Evolutionary conservation across 2,888 invertebrate genomes (phyloP).

Genomic region (Sturmia bella): DNA sequence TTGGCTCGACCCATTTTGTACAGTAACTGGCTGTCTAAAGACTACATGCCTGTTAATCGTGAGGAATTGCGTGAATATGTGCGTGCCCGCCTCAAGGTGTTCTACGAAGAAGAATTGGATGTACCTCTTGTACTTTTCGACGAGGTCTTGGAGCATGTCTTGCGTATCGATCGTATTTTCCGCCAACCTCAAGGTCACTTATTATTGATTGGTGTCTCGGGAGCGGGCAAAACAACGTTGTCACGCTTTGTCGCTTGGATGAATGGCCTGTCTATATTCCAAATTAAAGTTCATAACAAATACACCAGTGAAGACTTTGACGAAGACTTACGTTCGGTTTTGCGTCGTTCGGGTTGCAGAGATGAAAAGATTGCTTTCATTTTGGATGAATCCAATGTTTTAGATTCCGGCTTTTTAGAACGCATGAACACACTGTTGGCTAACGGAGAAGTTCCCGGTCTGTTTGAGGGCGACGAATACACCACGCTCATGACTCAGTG

Average conservation of each 20-base stretch:
- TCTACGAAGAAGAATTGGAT: constrained; percentile 99
- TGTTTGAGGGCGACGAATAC: constrained; percentile 98
- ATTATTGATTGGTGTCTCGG: constrained; percentile 98
- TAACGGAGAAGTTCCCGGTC: constrained; percentile 97
- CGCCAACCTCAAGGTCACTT: constrained; percentile 99
- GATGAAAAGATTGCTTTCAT: constrained; percentile 99
- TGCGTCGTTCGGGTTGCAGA: constrained; percentile 93
- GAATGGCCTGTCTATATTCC: constrained; percentile 99
- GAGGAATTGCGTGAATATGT: constrained; percentile 98
- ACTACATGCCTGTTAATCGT: constrained; percentile 97
- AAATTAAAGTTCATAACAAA: constrained; percentile 99
- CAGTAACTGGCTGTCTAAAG: constrained; percentile 99
- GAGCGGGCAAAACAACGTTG: constrained; percentile 99
- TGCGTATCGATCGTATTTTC: constrained; percentile 99
- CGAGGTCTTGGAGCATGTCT: constrained; percentile 99
- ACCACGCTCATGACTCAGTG: constrained; percentile 99
- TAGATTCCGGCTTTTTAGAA: constrained; percentile 99
- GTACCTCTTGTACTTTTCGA: constrained; percentile 99
- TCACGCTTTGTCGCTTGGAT: constrained; percentile 99
- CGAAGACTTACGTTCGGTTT: constrained; percentile 95
- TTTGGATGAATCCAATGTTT: constrained; percentile 98
- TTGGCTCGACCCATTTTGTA: constrained; percentile 97
- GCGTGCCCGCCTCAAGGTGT: constrained; percentile 97
- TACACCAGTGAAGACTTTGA: constrained; percentile 99
- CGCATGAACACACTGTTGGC: constrained; percentile 99